A percentile compares a stretch with the other conserved stretches of the same genome.
phyloP scores from a whole-genome alignment of 1,140 invertebrate species.

The Bathynomus jamesi region DNA sequence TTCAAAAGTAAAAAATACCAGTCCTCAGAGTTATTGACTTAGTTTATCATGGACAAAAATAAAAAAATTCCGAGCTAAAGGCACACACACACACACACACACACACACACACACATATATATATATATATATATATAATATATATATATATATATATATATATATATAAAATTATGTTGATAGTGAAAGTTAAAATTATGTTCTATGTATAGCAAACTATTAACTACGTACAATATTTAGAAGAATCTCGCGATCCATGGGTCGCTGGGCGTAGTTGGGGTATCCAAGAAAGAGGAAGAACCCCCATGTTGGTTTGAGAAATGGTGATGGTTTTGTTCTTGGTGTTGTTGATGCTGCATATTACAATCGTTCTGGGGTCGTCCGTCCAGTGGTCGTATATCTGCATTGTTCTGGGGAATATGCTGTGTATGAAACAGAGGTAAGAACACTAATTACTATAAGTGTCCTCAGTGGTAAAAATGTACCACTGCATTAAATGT shows the following conservation, averaged over 20 bases:
- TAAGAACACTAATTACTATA: background rate
- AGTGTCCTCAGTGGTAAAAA: too few species aligned
- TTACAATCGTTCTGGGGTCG: background rate
- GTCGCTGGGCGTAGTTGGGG: constrained; percentile 22
- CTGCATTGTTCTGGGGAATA: background rate
- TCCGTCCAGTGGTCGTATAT: constrained; percentile 6
- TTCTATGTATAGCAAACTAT: too few species aligned
- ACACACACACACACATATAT: too few species aligned
- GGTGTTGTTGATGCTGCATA: background rate
- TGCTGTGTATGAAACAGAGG: background rate
- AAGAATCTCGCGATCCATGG: constrained; percentile 26
- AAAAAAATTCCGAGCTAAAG: too few species aligned
- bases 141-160: background rate
- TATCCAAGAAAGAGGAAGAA: constrained; percentile 2
- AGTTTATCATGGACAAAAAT: too few species aligned
- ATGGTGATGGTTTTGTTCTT: background rate
- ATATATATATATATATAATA: background rate
- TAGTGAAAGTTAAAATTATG: background rate
- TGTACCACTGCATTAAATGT: too few species aligned
- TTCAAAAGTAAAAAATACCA: too few species aligned
- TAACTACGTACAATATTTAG: too few species aligned
- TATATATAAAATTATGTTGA: too few species aligned
- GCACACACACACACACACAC: too few species aligned
- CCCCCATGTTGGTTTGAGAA: background rate
- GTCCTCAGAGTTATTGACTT: too few species aligned